Percentiles rank a stretch among this genome's conserved stretches.
Conservation (phyloP, 2,113 vertebrate genomes). For the Carettochelys insculpta region DNA sequence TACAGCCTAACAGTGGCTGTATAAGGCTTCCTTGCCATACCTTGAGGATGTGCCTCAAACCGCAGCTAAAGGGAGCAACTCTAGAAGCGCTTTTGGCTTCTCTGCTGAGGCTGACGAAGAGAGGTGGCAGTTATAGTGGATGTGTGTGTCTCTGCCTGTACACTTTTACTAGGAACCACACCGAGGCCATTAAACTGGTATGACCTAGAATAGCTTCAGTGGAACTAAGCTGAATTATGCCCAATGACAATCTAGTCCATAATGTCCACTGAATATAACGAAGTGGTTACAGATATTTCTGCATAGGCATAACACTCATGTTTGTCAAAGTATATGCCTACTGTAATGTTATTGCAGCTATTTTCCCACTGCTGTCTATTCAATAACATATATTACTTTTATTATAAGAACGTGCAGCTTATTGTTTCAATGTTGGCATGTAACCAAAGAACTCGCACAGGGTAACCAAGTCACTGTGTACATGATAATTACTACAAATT, state of each 20-base stretch:
- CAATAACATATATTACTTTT: background rate
- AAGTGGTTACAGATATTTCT: background rate
- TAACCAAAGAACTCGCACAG: background rate
- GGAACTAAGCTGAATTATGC: background rate
- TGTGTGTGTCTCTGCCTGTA: background rate
- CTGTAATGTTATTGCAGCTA: background rate
- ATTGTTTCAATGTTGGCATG: background rate
- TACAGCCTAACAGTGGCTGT: background rate
- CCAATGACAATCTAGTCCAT: background rate
- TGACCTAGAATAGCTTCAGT: background rate
- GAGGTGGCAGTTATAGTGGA: background rate
- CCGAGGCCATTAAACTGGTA: background rate
- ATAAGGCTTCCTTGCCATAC: rapidly evolving
- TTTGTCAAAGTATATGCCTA: background rate
- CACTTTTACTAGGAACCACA: background rate
- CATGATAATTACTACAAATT: background rate
- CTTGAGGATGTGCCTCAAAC: background rate
- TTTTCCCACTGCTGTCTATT: background rate
- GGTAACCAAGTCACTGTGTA: background rate
- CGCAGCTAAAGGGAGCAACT: background rate
- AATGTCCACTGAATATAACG: background rate
- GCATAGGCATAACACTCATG: background rate
- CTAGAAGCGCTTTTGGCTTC: background rate
- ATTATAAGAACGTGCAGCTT: background rate
- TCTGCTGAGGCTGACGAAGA: rapidly evolving